Evolutionary conservation across 2,888 invertebrate genomes (phyloP), one percentile per base, ranked within the genome.

Genomic region (Galeopsomyia nigrocyanea): DNA sequence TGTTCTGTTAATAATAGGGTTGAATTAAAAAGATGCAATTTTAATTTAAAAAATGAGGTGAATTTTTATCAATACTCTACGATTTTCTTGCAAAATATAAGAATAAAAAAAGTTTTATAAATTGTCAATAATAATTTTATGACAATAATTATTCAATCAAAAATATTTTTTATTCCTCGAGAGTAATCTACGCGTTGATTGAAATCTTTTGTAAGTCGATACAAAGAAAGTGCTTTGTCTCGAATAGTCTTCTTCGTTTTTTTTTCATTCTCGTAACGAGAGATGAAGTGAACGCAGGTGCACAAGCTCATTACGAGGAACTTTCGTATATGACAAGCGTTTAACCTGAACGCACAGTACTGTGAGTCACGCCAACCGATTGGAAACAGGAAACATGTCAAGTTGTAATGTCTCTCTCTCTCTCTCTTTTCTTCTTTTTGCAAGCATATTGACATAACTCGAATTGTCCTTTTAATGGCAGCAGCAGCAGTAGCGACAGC

Each of bases 371-470:
- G 58, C 47, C n/a, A 49, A 21, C 19, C 61, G 56, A 71, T 66
- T 55, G 55, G 31, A 68, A 61, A 56, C 46, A 53, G 64, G 51
- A 65, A 61, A 71, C 55, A 66, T 60, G 47, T 61, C 71, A 31
- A 66, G 56, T 22, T 21, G 60, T 56, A 60, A 22, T 53, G 47
- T 66, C 56, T 58, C 9, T 14, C 50, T 47, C 2, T 66, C 56
- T 58, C 9, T 14, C 50, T 47, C 2, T 55, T 26, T 31, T 31
- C n/a, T 14, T n/a, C 9, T 67, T 55, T 14, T 26, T 31, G 58
- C 16, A 49, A 22, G n/a, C 10, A 39, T 17, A 39, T 31, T 57
- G 19, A 39, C 39, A 39, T 39, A 39, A 39, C 39, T 39, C 39
- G 39, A 39, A 39, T 39, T 39, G 39, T 39, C 39, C 31, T 60